These are phyloP conservation scores for Heteromyza rotundicornis DNA, from an alignment of 2,888 invertebrate genomes.

Conservation along the genomic window DNA sequence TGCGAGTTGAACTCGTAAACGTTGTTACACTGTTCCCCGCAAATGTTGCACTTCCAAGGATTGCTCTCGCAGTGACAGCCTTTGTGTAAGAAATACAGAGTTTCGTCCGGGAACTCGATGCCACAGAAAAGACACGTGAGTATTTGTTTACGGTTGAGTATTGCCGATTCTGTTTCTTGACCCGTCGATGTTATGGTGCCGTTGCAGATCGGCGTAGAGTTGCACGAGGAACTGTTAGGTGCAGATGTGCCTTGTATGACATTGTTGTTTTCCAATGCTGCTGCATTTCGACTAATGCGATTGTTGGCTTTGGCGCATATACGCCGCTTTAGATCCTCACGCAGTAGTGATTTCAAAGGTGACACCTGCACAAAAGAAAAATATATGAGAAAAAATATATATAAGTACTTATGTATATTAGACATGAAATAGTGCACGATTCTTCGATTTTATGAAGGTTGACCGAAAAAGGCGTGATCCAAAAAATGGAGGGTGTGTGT, in stretches of 20 bases:
- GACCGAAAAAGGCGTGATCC: too few relatives aligned
- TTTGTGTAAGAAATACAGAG: constrained; percentile 95
- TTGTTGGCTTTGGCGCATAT: constrained; percentile 74
- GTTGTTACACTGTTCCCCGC: constrained; percentile 92
- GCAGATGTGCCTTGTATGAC: constrained; percentile 50
- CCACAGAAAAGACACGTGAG: constrained; percentile 90
- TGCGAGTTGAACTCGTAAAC: constrained; percentile 98
- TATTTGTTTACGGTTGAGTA: constrained; percentile 63
- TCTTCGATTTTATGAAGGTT: too few relatives aligned
- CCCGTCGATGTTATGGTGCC: constrained; percentile 78
- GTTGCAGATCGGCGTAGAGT: constrained; percentile 64
- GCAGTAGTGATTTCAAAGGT: constrained; percentile 81
- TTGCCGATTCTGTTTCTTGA: constrained; percentile 65
- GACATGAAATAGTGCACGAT: too few relatives aligned
- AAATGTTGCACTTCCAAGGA: constrained; percentile 97
- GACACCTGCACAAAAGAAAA: constrained; percentile 65
- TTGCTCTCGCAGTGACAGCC: constrained; percentile 97
- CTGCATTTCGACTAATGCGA: constrained; percentile 62
- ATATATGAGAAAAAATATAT: too few relatives aligned
- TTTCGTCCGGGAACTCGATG: constrained; percentile 94
- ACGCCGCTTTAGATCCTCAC: constrained; percentile 83
- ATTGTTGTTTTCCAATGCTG: constrained; percentile 54
- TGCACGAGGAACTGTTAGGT: constrained; percentile 52
- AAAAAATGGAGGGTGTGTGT: too few relatives aligned
- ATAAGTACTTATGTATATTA: too few relatives aligned